A percentile compares a stretch with the other conserved stretches of the same genome.
These are phyloP conservation scores for Nomada flava DNA, from an alignment of 2,888 invertebrate species.

Conservation along the genomic window DNA sequence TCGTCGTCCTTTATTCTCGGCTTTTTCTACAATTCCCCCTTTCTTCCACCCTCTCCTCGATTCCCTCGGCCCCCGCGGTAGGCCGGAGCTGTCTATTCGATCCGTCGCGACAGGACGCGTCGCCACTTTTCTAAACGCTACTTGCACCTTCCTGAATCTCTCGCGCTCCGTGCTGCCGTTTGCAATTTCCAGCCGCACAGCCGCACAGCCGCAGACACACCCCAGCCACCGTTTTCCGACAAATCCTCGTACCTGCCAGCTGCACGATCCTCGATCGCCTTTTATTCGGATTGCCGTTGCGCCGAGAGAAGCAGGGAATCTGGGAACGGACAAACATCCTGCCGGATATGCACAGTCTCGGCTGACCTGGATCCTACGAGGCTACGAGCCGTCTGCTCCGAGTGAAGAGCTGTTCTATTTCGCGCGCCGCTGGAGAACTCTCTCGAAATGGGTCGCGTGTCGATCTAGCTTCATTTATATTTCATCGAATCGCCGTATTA, in stretches of 20 bases:
- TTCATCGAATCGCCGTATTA: slow-evolving; percentile 14
- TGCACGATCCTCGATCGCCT: neutral
- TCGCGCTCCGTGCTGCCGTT: neutral
- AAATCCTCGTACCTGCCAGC: slow-evolving; percentile 7
- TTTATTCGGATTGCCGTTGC: neutral
- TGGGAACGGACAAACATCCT: neutral
- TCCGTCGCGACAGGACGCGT: slow-evolving; percentile 11
- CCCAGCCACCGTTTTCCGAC: too few relatives aligned
- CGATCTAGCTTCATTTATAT: slow-evolving; percentile 36
- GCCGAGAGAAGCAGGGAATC: neutral
- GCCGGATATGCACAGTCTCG: neutral
- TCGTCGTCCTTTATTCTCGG: neutral
- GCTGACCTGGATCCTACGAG: slow-evolving; percentile 33
- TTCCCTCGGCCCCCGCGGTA: neutral
- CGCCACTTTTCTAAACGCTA: slow-evolving; percentile 35
- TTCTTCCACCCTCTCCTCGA: neutral
- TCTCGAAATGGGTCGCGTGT: slow-evolving; percentile 54
- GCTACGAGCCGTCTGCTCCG: slow-evolving; percentile 4
- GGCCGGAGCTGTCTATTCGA: slow-evolving; percentile 7
- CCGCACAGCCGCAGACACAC: too few relatives aligned
- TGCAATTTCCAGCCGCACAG: slow-evolving; percentile 31
- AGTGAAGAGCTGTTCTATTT: slow-evolving; percentile 37
- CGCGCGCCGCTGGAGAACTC: slow-evolving; percentile 4
- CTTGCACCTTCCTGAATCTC: neutral
- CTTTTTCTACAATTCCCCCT: too few relatives aligned